These are phyloP conservation scores for Rotaria socialis DNA, from an alignment of 2,888 invertebrate genomes.

Conservation along the genomic window DNA sequence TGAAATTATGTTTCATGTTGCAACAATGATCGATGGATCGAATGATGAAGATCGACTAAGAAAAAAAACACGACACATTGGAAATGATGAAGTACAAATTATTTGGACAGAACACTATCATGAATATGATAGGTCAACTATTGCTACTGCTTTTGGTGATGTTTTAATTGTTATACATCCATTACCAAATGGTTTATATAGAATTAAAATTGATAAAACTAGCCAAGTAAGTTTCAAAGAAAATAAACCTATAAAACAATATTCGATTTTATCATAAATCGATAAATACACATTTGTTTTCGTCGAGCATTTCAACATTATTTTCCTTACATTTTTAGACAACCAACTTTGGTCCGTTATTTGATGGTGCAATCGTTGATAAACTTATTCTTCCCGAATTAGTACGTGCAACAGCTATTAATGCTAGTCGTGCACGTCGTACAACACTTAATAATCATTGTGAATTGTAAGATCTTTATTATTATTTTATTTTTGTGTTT, in stretches of 20 bases:
- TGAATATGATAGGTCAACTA: constrained; percentile 88
- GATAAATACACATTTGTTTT: too few relatives aligned
- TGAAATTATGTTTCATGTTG: constrained; percentile 93
- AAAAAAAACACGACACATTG: constrained; percentile 79
- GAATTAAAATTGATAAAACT: constrained; percentile 44
- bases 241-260: too few relatives aligned
- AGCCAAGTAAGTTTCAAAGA: constrained; percentile 13
- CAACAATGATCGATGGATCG: constrained; percentile 75
- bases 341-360: constrained; percentile 79
- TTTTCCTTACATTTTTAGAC: constrained; percentile 51
- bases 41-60: constrained; percentile 59
- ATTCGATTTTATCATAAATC: too few relatives aligned
- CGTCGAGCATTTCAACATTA: too few relatives aligned
- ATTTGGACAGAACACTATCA: constrained; percentile 97
- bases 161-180: constrained; percentile 94
- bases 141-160: constrained; percentile 98
- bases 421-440: constrained; percentile 72
- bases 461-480: not conserved
- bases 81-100: constrained; percentile 96
- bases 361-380: constrained; percentile 80
- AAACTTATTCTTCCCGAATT: constrained; percentile 73
- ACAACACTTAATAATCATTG: constrained; percentile 36
- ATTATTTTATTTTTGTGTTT: not conserved
- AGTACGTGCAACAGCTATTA: constrained; percentile 80
- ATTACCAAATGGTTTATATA: constrained; percentile 58